Conservation (phyloP, 1,140 invertebrate species). For the Eriosoma lanigerum region DNA sequence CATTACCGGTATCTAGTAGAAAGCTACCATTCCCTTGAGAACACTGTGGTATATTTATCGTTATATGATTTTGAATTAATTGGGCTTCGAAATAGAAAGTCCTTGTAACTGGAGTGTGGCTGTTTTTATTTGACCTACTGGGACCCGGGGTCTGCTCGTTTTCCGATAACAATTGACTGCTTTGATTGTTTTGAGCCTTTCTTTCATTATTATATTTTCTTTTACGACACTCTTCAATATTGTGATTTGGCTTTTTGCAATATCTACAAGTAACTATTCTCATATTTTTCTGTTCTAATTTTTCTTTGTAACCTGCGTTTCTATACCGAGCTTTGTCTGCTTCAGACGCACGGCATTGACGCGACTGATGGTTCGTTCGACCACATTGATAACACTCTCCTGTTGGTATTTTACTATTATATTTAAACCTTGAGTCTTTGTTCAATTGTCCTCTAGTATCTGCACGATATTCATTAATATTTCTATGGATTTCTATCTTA, state of each 20-base stretch:
- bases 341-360: too few relatives aligned
- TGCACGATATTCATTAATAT: background rate
- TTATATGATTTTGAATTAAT: background rate
- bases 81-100: background rate
- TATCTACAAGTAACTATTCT: background rate
- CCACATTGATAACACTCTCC: background rate
- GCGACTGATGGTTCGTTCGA: background rate
- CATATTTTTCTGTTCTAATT: too few relatives aligned
- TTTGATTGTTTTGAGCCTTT: background rate
- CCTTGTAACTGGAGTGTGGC: too few relatives aligned
- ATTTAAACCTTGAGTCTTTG: too few relatives aligned
- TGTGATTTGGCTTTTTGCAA: background rate
- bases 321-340: too few relatives aligned
- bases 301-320: too few relatives aligned
- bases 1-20: background rate
- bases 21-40: background rate
- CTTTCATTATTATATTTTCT: background rate
- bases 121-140: slow-evolving; percentile 6
- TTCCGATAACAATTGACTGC: background rate
- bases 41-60: background rate
- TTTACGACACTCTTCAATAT: background rate
- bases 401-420: background rate
- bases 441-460: too few relatives aligned
- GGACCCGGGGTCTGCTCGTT: background rate
- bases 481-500: too few relatives aligned